Evolutionary conservation across 2,113 vertebrate species (phyloP).

Genomic region (Atherinomorus stipes): DNA sequence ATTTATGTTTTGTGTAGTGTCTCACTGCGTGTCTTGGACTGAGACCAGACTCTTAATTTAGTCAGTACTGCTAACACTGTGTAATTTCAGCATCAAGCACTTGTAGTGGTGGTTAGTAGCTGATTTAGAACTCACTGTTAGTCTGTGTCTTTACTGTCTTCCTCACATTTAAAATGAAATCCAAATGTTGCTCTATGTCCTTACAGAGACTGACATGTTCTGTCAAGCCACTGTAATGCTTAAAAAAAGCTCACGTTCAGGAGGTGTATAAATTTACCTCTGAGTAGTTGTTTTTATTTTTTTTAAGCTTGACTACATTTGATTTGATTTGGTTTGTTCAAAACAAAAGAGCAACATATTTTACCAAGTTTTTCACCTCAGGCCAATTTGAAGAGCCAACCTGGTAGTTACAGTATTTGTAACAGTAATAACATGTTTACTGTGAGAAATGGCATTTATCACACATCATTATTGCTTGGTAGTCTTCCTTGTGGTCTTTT

Average conservation of each 20-base stretch:
- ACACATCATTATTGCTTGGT: too few relatives aligned
- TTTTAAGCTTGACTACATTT: background rate
- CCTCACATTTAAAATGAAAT: background rate
- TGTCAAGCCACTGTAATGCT: background rate
- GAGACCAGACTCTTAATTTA: conserved; percentile 2
- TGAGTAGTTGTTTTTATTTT: background rate
- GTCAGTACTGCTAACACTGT: background rate
- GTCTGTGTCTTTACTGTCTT: background rate
- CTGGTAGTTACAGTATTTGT: background rate
- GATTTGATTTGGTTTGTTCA: background rate
- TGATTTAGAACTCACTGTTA: conserved; percentile 16
- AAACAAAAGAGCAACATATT: background rate
- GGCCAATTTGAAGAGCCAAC: background rate
- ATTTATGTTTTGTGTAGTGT: conserved; percentile 1
- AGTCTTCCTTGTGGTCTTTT: background rate
- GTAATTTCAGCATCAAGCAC: conserved; percentile 6
- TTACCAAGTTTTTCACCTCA: background rate
- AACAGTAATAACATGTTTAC: background rate
- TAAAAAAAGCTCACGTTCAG: background rate
- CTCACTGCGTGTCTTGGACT: background rate
- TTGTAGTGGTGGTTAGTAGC: conserved; percentile 4
- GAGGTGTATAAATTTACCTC: background rate
- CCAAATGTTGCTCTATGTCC: background rate
- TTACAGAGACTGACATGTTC: background rate
- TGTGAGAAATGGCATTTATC: too few relatives aligned